Percentiles rank a stretch among this genome's conserved stretches.
Evolutionary conservation across 1,140 invertebrate species (phyloP).

Genomic region (Daktulosphaira vitifoliae): DNA sequence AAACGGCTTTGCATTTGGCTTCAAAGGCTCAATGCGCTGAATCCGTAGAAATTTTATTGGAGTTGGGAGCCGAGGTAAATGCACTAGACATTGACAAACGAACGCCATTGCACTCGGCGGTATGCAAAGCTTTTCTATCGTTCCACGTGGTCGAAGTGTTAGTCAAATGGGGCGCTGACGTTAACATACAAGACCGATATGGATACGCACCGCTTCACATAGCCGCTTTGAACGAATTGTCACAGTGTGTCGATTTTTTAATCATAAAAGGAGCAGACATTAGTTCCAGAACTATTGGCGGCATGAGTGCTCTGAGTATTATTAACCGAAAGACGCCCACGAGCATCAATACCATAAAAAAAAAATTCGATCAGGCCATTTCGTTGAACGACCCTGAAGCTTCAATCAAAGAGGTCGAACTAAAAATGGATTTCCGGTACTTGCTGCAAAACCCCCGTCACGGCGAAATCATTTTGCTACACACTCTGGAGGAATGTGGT

Average conservation of each 20-base stretch:
- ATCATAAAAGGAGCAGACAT: constrained; percentile 76
- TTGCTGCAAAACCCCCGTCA: constrained; percentile 67
- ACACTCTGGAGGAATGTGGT: constrained; percentile 72
- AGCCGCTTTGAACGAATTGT: constrained; percentile 73
- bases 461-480: constrained; percentile 68
- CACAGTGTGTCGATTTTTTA: constrained; percentile 69
- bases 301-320: constrained; percentile 69
- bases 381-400: constrained; percentile 67
- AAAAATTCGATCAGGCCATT: constrained; percentile 66
- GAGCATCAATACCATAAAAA: constrained; percentile 63
- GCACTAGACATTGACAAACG: constrained; percentile 65
- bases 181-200: constrained; percentile 77
- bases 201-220: constrained; percentile 83
- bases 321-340: constrained; percentile 73
- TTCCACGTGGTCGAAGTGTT: constrained; percentile 65
- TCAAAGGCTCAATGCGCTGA: constrained; percentile 65
- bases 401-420: constrained; percentile 65
- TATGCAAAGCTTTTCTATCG: constrained; percentile 63
- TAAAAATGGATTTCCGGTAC: constrained; percentile 70
- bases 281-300: constrained; percentile 70
- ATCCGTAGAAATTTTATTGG: constrained; percentile 63
- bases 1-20: constrained; percentile 68
- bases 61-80: constrained; percentile 63
- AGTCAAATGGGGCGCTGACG: constrained; percentile 66
- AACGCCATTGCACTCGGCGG: constrained; percentile 65